These are phyloP conservation scores for Anser brachyrhynchus DNA, from an alignment of 2,113 vertebrate genomes.

Conservation along the genomic window DNA sequence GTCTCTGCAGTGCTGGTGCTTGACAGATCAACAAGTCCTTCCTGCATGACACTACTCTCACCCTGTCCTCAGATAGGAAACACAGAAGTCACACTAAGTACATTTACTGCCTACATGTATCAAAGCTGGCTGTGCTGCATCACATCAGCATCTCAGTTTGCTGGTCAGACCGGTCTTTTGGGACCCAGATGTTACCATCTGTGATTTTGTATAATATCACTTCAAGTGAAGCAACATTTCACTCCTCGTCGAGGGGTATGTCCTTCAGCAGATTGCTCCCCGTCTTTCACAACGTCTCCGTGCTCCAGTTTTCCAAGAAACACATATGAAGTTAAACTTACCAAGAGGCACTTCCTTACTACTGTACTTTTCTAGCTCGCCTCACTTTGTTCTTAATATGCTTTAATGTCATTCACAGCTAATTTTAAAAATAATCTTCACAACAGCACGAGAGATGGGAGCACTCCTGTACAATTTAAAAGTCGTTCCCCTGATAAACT, in stretches of 20 bases:
- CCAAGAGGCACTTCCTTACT: neutral
- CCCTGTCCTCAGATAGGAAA: neutral
- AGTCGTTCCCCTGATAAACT: neutral
- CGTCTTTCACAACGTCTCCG: neutral
- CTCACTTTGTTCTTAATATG: neutral
- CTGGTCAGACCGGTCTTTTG: neutral
- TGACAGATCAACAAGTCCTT: neutral
- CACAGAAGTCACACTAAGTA: neutral
- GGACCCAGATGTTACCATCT: neutral
- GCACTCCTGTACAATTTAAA: neutral
- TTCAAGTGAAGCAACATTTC: neutral
- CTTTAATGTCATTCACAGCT: neutral
- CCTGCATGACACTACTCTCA: neutral
- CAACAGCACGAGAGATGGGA: neutral
- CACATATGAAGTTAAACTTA: neutral
- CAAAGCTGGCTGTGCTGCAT: neutral
- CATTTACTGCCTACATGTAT: neutral
- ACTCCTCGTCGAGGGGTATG: rapidly evolving
- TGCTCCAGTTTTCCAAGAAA: neutral
- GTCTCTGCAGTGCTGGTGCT: neutral
- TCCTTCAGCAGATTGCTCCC: neutral
- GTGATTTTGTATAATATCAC: neutral
- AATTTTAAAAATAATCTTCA: neutral
- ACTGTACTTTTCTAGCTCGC: neutral
- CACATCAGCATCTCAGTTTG: neutral